Base-by-base conservation (phyloP, 2,888 invertebrate genomes). In the Meloe dianella region DNA sequence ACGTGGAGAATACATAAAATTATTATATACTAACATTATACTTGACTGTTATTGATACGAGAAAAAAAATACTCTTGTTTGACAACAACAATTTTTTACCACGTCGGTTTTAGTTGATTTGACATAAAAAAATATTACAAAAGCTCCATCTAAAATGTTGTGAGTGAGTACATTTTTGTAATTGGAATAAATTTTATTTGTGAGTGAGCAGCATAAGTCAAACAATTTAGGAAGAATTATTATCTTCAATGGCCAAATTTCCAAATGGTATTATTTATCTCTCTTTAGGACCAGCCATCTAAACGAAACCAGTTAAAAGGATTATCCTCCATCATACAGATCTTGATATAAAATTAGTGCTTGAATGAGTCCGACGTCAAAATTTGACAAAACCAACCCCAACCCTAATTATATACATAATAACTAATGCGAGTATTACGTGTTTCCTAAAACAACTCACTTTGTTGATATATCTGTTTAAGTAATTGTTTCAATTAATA, bases 351-450 rank as follows among this genome's bases (percentile, higher is more conserved):
- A 64, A 67, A 61, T 61, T 67, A 47, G 47, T 51, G 30, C 62
- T 59, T 61, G 60, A 59, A 54, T 61, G 35, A 12, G 59, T 41
- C 64, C 61, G 64, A 65, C 70, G 66, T 69, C 65, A 69, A 63
- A 71, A 68, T 64, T 70, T 72, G 69, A 66, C 71, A 71, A 61
- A 60, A 66, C 41, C 61, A 63, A 65, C 67, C 67, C 67, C 64
- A 47, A 47, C 64, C 60, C 69, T 71, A 73, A 73, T 73, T 73
- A 71, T 64, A 57, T 64, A 67, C 10, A 51, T 14, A 47, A 47
- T 20, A 51, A 24, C 24, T 47, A 61, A 63, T 64, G 51, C 64
- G 2, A 62, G 22, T 58, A 32, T 58, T 32, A 30, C 10, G 32
- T 17, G 58, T 20, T 32, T 2, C 35, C n/a, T n/a, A 10, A 59